Base-by-base conservation (phyloP, 2,113 vertebrate genomes). In the Aspidoscelis tigris region DNA sequence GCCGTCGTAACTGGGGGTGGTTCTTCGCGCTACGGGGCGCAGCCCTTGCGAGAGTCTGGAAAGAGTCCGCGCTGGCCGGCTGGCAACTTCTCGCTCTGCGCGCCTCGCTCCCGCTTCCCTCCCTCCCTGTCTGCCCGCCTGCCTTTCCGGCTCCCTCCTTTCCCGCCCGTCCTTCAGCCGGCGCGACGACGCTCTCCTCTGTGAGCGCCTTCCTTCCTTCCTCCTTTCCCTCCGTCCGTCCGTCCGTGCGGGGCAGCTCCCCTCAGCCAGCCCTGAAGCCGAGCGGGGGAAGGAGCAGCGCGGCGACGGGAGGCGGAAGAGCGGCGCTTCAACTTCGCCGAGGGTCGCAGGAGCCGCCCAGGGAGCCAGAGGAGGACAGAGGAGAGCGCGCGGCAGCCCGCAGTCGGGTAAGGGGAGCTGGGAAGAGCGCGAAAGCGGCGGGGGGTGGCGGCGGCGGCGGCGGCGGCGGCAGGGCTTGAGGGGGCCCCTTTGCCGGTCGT, bases 221-320 rank as follows among this genome's bases (percentile, higher is more conserved):
- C 22, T 5, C 10, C 5, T 7, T 41, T 58, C 44, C n/a, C 10
- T 81, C 79, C 89, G 76, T 84, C 3, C 33, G 33, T 33, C 33
- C 33, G 33, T 33, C 33, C 33, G 33, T 33, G 33, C 33, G 33
- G 33, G 33, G 33, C 33, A 1, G 33, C 33, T 33, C 33, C 33
- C 33, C 33, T 33, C 33, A 33, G 92, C 89, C 90, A 84, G 82
- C 86, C 78, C 81, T 33, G 89, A 88, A 87, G 88, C 85, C 74
- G 88, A 82, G 47, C 47, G 5, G 47, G 47, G 47, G 47, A 50
- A 50, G 66, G 18, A 90, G 84, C 66, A 10, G 22, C 68, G 11
- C 14, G 3, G 44, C 33, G 33, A n/a, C 44, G 0, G 11, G 44
- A 65, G 61, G n/a, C 81, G 12, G 61, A 83, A 50, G 47, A 50